Conservation (phyloP, 2,113 vertebrate genomes). For the Pseudopipra pipra region DNA sequence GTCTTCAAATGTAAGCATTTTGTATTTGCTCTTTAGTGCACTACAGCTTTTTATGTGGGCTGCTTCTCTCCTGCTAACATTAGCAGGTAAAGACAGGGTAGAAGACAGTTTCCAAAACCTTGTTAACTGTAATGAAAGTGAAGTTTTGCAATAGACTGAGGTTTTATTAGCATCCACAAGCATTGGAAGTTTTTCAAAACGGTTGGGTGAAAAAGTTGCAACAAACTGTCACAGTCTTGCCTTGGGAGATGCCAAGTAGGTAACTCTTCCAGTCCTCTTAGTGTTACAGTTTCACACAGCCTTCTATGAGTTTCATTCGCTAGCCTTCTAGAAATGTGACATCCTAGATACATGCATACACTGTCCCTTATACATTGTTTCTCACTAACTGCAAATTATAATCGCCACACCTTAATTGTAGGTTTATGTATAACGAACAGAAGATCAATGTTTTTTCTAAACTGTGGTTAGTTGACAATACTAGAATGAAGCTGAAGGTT, state of each 20-base stretch:
- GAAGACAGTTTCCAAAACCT: neutral
- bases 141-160: neutral
- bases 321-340: neutral
- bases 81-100: neutral
- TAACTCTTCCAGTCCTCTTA: neutral
- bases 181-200: neutral
- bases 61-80: neutral
- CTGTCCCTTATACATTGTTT: neutral
- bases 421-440: neutral
- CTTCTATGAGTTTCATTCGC: neutral
- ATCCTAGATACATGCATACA: neutral
- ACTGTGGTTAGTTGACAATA: neutral
- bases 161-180: neutral
- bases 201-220: neutral
- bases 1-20: constrained; percentile 6
- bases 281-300: neutral
- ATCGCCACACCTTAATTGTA: neutral
- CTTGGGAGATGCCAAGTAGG: neutral
- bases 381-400: neutral
- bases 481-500: neutral
- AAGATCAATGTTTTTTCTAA: neutral
- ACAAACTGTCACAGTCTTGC: neutral
- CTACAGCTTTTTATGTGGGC: fast-evolving
- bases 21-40: neutral
- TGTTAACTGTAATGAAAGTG: neutral